phyloP scores from a whole-genome alignment of 2,113 vertebrate genomes.

The Siniperca chuatsi region DNA sequence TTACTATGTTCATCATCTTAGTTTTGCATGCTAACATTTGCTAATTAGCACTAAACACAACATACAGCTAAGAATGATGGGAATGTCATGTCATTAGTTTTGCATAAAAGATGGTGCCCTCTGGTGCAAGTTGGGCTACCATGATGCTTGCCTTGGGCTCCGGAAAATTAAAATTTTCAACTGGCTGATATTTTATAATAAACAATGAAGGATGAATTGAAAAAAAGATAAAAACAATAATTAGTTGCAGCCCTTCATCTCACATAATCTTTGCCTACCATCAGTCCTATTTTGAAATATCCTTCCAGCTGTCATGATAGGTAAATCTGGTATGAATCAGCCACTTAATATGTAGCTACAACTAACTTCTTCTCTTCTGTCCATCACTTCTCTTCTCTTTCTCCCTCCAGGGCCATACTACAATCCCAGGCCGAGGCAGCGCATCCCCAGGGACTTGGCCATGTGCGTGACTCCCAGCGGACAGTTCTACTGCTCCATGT shows the following conservation, averaged over 20 bases:
- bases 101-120: neutral
- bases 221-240: neutral
- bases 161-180: neutral
- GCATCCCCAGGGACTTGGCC: constrained; percentile 95
- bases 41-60: neutral
- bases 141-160: too few relatives aligned
- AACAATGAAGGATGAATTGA: neutral
- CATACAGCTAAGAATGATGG: neutral
- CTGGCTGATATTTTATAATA: neutral
- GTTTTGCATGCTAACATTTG: neutral
- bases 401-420: constrained; percentile 91
- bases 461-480: constrained; percentile 99
- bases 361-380: neutral
- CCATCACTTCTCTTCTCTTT: neutral
- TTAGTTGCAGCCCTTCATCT: neutral
- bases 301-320: neutral
- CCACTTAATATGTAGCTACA: neutral
- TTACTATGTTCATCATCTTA: neutral
- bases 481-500: constrained; percentile 99
- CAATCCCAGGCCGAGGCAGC: constrained; percentile 94
- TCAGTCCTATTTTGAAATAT: neutral
- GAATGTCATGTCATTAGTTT: neutral
- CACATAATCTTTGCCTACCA: neutral
- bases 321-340: constrained; percentile 9
- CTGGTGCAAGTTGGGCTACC: too few relatives aligned